Percentiles rank a stretch among this genome's conserved stretches.
Evolutionary conservation across 35 echinoderm and acorn worm species (phyloP).

Genomic region (Lytechinus variegatus): DNA sequence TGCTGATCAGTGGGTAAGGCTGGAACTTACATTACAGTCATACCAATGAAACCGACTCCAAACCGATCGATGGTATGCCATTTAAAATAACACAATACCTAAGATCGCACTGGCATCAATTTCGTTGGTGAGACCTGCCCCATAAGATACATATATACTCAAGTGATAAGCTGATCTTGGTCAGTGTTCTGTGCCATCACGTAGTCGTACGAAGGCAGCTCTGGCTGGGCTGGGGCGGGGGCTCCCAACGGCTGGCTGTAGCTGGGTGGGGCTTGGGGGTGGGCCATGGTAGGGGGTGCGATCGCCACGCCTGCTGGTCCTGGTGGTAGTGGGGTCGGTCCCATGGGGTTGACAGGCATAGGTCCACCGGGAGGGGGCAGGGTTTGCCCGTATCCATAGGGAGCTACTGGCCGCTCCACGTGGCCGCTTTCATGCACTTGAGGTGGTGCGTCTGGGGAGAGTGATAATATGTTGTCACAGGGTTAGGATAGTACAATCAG

Average conservation of each 20-base stretch:
- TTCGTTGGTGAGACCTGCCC: too few relatives aligned
- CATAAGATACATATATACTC: neutral
- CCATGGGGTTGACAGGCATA: neutral
- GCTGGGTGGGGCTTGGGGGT: neutral
- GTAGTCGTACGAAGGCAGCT: conserved; percentile 43
- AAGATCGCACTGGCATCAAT: too few relatives aligned
- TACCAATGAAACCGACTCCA: too few relatives aligned
- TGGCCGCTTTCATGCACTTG: neutral
- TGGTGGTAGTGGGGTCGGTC: neutral
- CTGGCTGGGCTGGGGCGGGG: neutral
- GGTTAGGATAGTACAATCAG: too few relatives aligned
- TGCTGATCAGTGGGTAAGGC: neutral
- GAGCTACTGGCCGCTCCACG: conserved; percentile 10
- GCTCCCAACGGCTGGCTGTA: neutral
- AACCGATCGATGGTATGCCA: too few relatives aligned
- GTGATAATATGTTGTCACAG: neutral
- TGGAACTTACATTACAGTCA: too few relatives aligned
- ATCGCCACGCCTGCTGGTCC: neutral
- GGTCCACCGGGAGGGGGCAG: neutral
- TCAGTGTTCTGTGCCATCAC: conserved; percentile 10
- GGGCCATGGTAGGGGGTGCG: neutral
- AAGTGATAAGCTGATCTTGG: conserved; percentile 29
- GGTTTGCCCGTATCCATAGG: neutral
- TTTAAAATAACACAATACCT: too few relatives aligned
- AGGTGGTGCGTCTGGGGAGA: neutral